Base-by-base conservation (phyloP, 2,797 vertebrate species). In the Rhadinocentrus ornatus region DNA sequence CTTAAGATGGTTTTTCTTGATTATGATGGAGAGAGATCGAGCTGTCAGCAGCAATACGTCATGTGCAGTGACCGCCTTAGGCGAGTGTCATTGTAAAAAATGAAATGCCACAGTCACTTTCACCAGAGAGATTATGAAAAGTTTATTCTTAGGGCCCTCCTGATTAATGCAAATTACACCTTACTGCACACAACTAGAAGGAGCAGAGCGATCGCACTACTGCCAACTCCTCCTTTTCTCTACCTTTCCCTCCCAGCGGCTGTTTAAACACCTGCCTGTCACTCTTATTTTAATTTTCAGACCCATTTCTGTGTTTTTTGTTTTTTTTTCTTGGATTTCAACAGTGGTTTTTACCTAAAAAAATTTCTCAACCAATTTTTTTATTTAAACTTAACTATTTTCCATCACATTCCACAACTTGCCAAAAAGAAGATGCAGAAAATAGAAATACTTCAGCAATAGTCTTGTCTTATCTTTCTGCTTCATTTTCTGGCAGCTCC, bases 131-230 rank as follows among this genome's bases (percentile, higher is more conserved):
- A 55, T 55, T 55, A 55, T 55, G 80, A 88, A 80, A 88, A 70
- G 83, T 89, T 88, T 92, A 90, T 92, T 90, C 75, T 88, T 77
- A 91, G 90, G 78, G 20, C 32, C 70, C 20, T 44, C 73, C 66
- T 89, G 83, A 91, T 88, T 89, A 86, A 91, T 92, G 90, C 86
- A 90, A 88, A 92, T 91, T 88, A 90, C 84, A 85, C 88, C 73
- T 83, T 75, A 26, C 85, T 54, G 69, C 71, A 62, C 66, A 66
- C 52, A 69, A 78, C 74, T 82, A 84, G 68, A 78, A 65, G 74
- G 34, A 77, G 75, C 22, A 12, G 62, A 69, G 60, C 31, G 32
- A 68, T 53, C 34, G 26, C 46, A 59, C 69, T 52, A 54, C 68
- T 62, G 65, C 39, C 4, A 34, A 37, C 53, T 61, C 13, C 44